These are phyloP conservation scores for Orchestia grillus DNA, from an alignment of 1,140 invertebrate species.

Conservation along the genomic window DNA sequence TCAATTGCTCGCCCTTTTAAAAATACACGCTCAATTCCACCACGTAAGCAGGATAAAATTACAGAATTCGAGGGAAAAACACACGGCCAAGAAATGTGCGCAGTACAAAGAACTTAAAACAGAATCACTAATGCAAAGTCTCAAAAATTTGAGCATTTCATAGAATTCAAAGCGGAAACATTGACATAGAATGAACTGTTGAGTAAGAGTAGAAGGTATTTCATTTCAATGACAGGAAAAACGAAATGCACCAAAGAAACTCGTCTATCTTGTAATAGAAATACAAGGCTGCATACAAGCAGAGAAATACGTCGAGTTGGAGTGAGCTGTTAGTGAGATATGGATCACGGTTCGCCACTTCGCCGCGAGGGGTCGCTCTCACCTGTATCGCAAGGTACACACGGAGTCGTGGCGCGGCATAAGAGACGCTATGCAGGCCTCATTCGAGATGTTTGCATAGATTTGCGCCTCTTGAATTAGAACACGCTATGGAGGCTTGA, in stretches of 20 bases:
- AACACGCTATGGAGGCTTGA: not conserved
- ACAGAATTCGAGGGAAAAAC: not conserved
- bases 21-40: too few relatives aligned
- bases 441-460: conserved; percentile 10
- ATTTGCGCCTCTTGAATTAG: conserved; percentile 28
- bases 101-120: not conserved
- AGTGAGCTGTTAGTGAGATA: conserved; percentile 7
- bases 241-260: not conserved
- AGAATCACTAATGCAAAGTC: not conserved
- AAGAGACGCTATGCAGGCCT: conserved; percentile 24
- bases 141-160: too few relatives aligned
- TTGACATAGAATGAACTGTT: not conserved
- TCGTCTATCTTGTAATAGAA: not conserved
- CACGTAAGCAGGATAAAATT: not conserved
- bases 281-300: not conserved
- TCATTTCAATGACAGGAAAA: not conserved
- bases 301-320: not conserved
- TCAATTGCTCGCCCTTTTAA: too few relatives aligned
- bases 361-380: not conserved
- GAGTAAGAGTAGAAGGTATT: not conserved
- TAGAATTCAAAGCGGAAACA: not conserved
- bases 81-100: not conserved
- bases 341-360: not conserved
- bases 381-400: conserved; percentile 6
- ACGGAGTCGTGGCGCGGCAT: conserved; percentile 12